Evolutionary conservation across 2,113 vertebrate species (phyloP).

Genomic region (Lasiurus cinereus): DNA sequence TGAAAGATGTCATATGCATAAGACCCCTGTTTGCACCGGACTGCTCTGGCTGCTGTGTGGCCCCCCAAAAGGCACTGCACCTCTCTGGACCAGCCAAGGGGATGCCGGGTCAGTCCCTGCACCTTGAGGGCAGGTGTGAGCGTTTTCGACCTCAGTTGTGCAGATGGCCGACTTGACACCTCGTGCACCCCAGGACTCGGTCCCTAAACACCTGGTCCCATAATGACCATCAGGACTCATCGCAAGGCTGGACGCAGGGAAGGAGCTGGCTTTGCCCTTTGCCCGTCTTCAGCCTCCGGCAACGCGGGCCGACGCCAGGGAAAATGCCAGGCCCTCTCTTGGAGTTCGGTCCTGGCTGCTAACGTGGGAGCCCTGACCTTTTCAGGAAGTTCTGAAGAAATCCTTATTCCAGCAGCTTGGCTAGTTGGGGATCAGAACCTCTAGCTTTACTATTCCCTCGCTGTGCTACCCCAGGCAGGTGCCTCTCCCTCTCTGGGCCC

Average conservation of each 20-base stretch:
- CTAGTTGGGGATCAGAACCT: not conserved
- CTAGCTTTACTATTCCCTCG: not conserved
- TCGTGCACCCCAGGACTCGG: not conserved
- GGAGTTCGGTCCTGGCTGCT: not conserved
- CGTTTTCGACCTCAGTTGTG: fast-evolving
- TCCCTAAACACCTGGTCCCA: not conserved
- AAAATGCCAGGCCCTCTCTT: not conserved
- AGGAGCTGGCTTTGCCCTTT: not conserved
- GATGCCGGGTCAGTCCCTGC: not conserved
- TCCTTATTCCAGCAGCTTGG: not conserved
- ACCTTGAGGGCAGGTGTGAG: no score
- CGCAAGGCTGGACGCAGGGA: not conserved
- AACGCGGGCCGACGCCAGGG: not conserved
- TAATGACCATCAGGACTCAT: not conserved
- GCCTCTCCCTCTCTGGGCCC: not conserved
- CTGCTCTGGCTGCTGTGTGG: not conserved
- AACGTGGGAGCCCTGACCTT: not conserved
- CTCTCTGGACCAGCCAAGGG: not conserved
- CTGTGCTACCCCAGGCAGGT: not conserved
- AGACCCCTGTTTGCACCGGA: not conserved
- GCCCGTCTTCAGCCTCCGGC: not conserved
- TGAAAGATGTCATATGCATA: fast-evolving
- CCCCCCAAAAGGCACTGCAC: not conserved
- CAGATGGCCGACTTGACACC: not conserved
- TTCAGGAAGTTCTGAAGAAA: not conserved